Base-by-base conservation (phyloP, 2,113 vertebrate species). In the Menidia beryllina region DNA sequence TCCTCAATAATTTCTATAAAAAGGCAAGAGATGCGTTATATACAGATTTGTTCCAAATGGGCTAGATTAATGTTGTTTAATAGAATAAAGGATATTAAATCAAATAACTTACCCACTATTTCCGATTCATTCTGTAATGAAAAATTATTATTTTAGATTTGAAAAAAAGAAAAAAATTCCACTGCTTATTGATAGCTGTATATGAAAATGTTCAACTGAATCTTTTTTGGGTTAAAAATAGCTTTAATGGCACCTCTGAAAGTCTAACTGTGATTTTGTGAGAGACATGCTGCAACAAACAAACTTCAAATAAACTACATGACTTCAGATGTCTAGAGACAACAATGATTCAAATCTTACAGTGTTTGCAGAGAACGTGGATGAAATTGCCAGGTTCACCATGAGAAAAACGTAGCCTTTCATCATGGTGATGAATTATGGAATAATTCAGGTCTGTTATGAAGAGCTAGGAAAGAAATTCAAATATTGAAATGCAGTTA, bases 1-100 rank as follows among this genome's bases (percentile, higher is more conserved):
- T 0, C 59, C 21, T 54, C 51, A n/a, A 39, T 52, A n/a, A 77
- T 20, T 0, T 81, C 85, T 87, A 27, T 10, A 71, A 76, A 69
- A 50, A 65, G 1, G 68, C 7, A 51, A 1, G 19, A 69, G 11
- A 64, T 36, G 4, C 3, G 0, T 53, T 36, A 15, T 21, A 21
- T 23, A 49, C 2, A 23, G 25, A 13, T 47, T 43, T 10, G 19
- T 45, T 26, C 5, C 7, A 20, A 15, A 12, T n/a, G 4, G 1
- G 1, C 24, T 36, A 0, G 15, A 34, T 12, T 6, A 1, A 11
- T 47, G 45, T 19, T 12, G 15, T 45, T 0, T 17, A 30, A 27
- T 26, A 0, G 45, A 23, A 38, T 19, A 0, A 30, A 23, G 4
- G 27, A 59, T 21, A 50, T 12, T 3, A 36, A 58, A 45, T 11